phyloP scores from a whole-genome alignment of 2,888 invertebrate species.

The Odontothrips loti region DNA sequence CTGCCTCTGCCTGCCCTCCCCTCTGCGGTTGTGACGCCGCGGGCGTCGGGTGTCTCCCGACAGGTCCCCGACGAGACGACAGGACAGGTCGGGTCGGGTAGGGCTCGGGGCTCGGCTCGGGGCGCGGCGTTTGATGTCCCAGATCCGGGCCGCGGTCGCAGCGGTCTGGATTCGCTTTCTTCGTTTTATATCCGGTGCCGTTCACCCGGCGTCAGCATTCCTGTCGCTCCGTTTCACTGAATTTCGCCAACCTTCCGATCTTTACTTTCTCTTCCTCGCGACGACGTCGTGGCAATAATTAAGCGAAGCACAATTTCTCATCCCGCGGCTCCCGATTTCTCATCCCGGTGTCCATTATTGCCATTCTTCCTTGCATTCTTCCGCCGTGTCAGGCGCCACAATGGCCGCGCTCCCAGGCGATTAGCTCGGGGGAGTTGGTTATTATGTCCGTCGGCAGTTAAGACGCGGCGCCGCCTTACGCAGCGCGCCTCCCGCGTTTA shows the following conservation, averaged over 20 bases:
- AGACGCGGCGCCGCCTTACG: not conserved
- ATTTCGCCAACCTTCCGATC: not conserved
- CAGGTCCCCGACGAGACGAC: no score
- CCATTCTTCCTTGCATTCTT: no score
- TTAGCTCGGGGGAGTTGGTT: slow-evolving; percentile 5
- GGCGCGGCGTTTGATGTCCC: no score
- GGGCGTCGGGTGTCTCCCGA: no score
- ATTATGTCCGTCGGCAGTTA: not conserved
- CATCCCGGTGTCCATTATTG: not conserved
- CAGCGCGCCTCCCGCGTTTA: not conserved
- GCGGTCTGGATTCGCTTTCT: no score
- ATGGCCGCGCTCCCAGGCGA: not conserved
- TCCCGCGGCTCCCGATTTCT: not conserved
- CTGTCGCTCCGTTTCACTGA: not conserved
- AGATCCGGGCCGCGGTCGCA: no score
- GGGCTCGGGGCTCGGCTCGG: no score
- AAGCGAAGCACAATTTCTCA: not conserved
- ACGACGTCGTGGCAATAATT: not conserved
- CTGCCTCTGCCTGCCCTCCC: no score
- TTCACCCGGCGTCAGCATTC: no score
- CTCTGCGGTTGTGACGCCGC: no score
- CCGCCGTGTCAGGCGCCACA: not conserved
- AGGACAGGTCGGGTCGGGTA: no score
- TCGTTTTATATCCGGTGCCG: no score
- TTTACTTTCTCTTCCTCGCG: not conserved